Evolutionary conservation across 2,113 vertebrate genomes (phyloP).

Genomic region (Oceanodroma tethys): DNA sequence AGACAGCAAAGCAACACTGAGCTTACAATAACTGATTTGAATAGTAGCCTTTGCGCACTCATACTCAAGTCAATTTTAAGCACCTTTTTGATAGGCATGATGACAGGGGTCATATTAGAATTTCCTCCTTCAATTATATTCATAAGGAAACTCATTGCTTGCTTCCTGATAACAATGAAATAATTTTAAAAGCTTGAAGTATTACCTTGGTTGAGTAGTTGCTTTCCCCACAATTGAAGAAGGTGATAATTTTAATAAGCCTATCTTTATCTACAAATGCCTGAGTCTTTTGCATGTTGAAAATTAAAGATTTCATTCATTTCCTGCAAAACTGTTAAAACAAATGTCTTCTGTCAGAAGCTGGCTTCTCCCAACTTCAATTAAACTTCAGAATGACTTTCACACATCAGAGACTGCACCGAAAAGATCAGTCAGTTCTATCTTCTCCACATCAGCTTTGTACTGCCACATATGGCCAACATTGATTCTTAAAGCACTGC

Average conservation of each 20-base stretch:
- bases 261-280: constrained; percentile 30
- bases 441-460: neutral
- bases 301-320: constrained; percentile 47
- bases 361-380: constrained; percentile 10
- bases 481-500: neutral
- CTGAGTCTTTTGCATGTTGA: neutral
- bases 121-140: constrained; percentile 14
- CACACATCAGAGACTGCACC: neutral
- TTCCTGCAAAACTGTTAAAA: constrained; percentile 42
- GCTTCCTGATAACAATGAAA: neutral
- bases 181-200: constrained; percentile 34
- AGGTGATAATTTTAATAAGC: constrained; percentile 59
- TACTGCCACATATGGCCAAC: neutral
- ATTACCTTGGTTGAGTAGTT: constrained; percentile 12
- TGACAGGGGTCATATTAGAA: neutral
- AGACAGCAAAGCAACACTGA: neutral
- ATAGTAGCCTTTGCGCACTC: neutral
- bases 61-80: neutral
- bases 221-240: neutral
- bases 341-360: constrained; percentile 19
- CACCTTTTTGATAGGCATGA: neutral
- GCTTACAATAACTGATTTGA: neutral
- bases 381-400: constrained; percentile 57
- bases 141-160: neutral
- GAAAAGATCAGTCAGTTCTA: constrained; percentile 7